phyloP scores from a whole-genome alignment of 2,888 invertebrate species.

The Sisyra terminalis region DNA sequence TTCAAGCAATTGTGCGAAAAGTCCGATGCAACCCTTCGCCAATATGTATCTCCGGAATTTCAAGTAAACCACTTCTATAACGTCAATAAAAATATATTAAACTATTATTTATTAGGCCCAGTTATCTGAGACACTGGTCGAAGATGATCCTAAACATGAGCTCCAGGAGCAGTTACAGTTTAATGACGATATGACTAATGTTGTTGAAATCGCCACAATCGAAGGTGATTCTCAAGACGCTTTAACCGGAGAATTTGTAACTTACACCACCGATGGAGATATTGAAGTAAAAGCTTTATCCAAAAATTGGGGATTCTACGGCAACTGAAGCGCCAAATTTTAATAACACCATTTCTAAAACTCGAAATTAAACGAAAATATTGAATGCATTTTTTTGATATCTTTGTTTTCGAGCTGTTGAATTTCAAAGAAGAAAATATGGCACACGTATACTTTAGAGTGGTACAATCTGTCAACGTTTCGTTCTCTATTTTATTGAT shows the following conservation, averaged over 20 bases:
- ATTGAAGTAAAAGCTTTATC: too few relatives aligned
- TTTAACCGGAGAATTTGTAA: conserved; percentile 19
- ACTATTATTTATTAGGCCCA: conserved; percentile 17
- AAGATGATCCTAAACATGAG: conserved; percentile 18
- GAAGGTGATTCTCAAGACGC: conserved; percentile 14
- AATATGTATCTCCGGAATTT: conserved; percentile 26
- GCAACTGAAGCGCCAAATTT: too few relatives aligned
- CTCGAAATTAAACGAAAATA: not conserved
- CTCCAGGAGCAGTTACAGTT: conserved; percentile 23
- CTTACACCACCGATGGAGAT: conserved; percentile 13
- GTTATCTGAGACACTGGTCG: conserved; percentile 16
- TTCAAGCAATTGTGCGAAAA: conserved; percentile 32
- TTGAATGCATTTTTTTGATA: too few relatives aligned
- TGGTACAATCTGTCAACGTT: too few relatives aligned
- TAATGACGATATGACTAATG: conserved; percentile 18
- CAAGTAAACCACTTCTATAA: conserved; percentile 20
- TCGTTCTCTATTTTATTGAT: too few relatives aligned
- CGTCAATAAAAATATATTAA: too few relatives aligned
- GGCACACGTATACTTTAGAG: too few relatives aligned
- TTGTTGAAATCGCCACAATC: conserved; percentile 16
- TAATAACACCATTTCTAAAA: conserved; percentile 13
- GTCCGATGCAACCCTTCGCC: conserved; percentile 26
- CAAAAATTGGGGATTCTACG: too few relatives aligned
- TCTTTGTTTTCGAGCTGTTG: too few relatives aligned
- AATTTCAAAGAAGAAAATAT: too few relatives aligned